Evolutionary conservation across 2,797 vertebrate species (phyloP).

Genomic region (Tamandua tetradactyla): DNA sequence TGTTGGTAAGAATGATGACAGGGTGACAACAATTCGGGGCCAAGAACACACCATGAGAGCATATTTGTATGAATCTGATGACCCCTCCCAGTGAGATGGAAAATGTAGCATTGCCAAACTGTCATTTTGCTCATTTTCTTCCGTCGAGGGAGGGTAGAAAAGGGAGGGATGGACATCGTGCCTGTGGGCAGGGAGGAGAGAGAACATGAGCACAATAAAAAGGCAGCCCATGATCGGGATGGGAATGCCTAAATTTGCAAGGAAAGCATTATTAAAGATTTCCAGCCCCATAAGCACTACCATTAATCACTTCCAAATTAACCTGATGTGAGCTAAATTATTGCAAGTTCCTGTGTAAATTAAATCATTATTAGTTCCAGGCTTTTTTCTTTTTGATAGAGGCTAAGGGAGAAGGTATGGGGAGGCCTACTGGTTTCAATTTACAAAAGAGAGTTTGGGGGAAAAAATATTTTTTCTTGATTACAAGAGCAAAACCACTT

Average conservation of each 20-base stretch:
- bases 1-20: slow-evolving; percentile 62
- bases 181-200: not conserved
- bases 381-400: slow-evolving; percentile 67
- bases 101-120: slow-evolving; percentile 65
- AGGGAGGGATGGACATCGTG: not conserved
- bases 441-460: slow-evolving; percentile 73
- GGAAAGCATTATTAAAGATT: slow-evolving; percentile 82
- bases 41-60: slow-evolving; percentile 58
- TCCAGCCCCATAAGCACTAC: slow-evolving; percentile 76
- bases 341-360: slow-evolving; percentile 83
- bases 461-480: slow-evolving; percentile 76
- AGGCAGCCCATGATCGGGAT: slow-evolving; percentile 56
- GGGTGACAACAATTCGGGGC: slow-evolving; percentile 63
- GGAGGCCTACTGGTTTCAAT: slow-evolving; percentile 74
- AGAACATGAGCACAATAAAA: slow-evolving; percentile 57
- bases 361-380: slow-evolving; percentile 85
- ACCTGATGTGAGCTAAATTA: slow-evolving; percentile 82
- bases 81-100: slow-evolving; percentile 61
- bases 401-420: slow-evolving; percentile 46
- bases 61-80: slow-evolving; percentile 70
- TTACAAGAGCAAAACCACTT: slow-evolving; percentile 83
- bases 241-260: slow-evolving; percentile 73
- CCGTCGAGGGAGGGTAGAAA: slow-evolving; percentile 13
- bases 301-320: slow-evolving; percentile 86
- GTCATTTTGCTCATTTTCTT: slow-evolving; percentile 43